A percentile compares a stretch with the other conserved stretches of the same genome.
phyloP scores from a whole-genome alignment of 64 coral and sea anemone species.

The Orbicella faveolata region DNA sequence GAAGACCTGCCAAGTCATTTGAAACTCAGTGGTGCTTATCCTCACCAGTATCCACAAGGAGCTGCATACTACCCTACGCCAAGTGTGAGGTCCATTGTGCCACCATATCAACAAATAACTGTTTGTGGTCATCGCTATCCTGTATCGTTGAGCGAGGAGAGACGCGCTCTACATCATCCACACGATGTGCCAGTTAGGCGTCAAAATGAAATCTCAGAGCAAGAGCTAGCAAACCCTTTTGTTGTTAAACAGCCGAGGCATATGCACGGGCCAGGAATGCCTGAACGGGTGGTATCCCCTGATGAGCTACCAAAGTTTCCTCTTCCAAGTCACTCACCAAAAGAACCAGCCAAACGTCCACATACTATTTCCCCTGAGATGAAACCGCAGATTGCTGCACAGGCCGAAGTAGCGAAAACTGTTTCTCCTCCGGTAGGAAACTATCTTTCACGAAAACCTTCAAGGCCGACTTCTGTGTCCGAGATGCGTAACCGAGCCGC shows the following conservation, averaged over 20 bases:
- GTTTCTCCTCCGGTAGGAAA: constrained; percentile 28
- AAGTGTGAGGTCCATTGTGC: constrained; percentile 21
- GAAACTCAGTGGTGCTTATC: constrained; percentile 39
- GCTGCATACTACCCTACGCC: background rate
- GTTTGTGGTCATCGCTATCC: constrained; percentile 16
- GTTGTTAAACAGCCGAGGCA: constrained; percentile 19
- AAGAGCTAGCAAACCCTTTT: constrained; percentile 39
- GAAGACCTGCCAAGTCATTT: constrained; percentile 38
- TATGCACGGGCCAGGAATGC: background rate
- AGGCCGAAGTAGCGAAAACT: constrained; percentile 29
- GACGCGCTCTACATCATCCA: background rate
- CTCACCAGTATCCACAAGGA: constrained; percentile 37
- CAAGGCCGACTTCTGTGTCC: constrained; percentile 62
- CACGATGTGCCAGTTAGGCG: constrained; percentile 6
- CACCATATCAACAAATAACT: constrained; percentile 21
- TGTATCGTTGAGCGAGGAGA: constrained; percentile 6
- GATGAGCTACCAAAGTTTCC: constrained; percentile 3
- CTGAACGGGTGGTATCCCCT: constrained; percentile 3
- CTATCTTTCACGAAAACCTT: constrained; percentile 54
- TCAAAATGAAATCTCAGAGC: constrained; percentile 36
- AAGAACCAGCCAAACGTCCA: background rate
- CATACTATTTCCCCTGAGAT: background rate
- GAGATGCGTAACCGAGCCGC: constrained; percentile 79
- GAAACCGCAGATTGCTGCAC: background rate
- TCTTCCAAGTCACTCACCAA: background rate